Base-by-base conservation (phyloP, 1,140 invertebrate species). In the Eueides isabella region DNA sequence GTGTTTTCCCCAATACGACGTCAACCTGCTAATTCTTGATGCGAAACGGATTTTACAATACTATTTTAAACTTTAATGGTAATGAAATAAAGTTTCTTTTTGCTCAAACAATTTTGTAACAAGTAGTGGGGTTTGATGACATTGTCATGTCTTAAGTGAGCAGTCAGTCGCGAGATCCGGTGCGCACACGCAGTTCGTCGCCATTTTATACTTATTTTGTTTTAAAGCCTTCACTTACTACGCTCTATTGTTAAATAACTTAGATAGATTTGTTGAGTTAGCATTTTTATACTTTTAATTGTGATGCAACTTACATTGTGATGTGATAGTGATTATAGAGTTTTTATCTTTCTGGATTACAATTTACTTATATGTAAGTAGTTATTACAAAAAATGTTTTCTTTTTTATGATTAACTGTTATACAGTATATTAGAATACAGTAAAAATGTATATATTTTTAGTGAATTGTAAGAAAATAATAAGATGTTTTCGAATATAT, bases 151-250 rank as follows among this genome's bases (percentile, higher is more conserved):
- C 72, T 73, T 71, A 78, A 80, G 80, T 72, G 82, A 78, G 77
- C 84, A 89, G 87, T 89, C 81, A 80, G 82, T 71, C 79, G 80
- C 79, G 78, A 85, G 83, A 73, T 82, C 78, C 81, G 82, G 80
- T 79, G 82, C 80, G 82, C 81, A 71, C 70, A 78, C 80, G 81
- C 76, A 30, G 73, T 67, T 38, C 29, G 70, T 67, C 80, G 82
- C 78, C 74, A 82, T 84, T 79, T 72, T 74, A 65, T 74, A 38
- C 31, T 68, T 71, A 74, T 76, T 75, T 72, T 29, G 33, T 38
- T 67, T 65, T 12, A 26, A 76, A 75, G 31, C 62, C 67, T 70
- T 55, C 48, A 23, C 48, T 55, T 55, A 23, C 26, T 55, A 55
- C 48, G n/a, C 26, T 55, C 0, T 55, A 3, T 55, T 23, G 19